phyloP scores from a whole-genome alignment of 1,140 invertebrate genomes.

The Pygmarrhopalites habei region DNA sequence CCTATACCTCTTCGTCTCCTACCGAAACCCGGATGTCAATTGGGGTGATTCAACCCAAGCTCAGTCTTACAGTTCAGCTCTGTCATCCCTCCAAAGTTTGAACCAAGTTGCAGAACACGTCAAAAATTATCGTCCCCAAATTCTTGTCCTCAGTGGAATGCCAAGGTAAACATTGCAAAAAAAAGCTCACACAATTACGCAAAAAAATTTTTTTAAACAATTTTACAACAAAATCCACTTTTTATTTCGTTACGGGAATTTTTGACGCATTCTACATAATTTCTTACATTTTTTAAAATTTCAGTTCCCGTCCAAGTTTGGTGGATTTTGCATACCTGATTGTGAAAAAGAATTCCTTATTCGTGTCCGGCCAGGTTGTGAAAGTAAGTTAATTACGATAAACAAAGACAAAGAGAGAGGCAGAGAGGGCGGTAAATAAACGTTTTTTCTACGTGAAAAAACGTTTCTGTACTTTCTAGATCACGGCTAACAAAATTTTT shows the following conservation, averaged over 20 bases:
- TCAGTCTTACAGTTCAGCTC: constrained; percentile 52
- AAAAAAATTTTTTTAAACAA: no score
- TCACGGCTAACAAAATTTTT: no score
- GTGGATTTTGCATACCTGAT: constrained; percentile 52
- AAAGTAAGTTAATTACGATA: no score
- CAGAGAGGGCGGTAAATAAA: no score
- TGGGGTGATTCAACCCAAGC: constrained; percentile 59
- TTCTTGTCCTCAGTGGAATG: constrained; percentile 51
- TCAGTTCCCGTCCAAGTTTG: constrained; percentile 47
- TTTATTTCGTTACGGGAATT: no score
- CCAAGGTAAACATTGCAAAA: no score
- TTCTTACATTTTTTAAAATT: no score
- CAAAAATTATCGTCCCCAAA: constrained; percentile 58
- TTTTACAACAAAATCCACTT: no score
- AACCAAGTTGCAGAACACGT: constrained; percentile 53
- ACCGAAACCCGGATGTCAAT: constrained; percentile 56
- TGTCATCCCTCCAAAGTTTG: constrained; percentile 49
- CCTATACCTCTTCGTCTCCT: constrained; percentile 50
- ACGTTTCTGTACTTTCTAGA: constrained; percentile 15
- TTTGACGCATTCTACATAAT: no score
- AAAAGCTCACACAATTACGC: no score
- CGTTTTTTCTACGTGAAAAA: no score
- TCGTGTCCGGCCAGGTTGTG: constrained; percentile 50
- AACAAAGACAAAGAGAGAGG: no score
- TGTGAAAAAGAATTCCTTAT: constrained; percentile 50